These are phyloP conservation scores for Belgica antarctica DNA, from an alignment of 2,888 invertebrate genomes.

Conservation along the genomic window DNA sequence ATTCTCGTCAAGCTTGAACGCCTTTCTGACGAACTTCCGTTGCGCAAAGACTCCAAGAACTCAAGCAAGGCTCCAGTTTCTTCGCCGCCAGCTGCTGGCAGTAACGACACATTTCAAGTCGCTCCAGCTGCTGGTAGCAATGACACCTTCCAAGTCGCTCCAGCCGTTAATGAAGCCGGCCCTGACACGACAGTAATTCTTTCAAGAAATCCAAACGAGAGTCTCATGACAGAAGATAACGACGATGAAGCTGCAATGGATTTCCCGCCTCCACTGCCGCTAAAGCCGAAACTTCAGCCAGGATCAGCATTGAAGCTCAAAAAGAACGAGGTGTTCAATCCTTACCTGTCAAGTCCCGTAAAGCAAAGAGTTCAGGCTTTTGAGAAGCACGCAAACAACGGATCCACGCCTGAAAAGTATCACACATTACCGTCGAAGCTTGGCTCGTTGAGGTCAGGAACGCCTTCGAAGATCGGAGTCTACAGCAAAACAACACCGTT, in stretches of 20 bases:
- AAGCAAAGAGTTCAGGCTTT: conserved; percentile 64
- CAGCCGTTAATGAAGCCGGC: conserved; percentile 25
- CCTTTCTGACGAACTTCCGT: not conserved
- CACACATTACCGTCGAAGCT: not conserved
- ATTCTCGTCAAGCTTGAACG: conserved; percentile 25
- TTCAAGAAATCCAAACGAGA: conserved; percentile 4
- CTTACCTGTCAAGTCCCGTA: conserved; percentile 61
- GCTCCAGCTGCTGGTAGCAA: not conserved
- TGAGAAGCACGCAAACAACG: conserved; percentile 54
- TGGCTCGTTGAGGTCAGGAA: conserved; percentile 24
- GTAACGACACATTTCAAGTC: conserved; percentile 15
- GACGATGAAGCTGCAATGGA: conserved; percentile 19
- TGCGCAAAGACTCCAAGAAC: too few relatives aligned
- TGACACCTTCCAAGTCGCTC: conserved; percentile 9
- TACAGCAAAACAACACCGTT: conserved; percentile 20
- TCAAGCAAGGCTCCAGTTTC: too few relatives aligned
- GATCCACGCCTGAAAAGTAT: conserved; percentile 3
- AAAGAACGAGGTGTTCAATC: conserved; percentile 48
- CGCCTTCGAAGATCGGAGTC: conserved; percentile 29
- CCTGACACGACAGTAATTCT: not conserved
- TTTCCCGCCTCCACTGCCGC: not conserved
- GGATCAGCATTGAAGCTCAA: conserved; percentile 16
- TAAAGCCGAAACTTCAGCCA: not conserved
- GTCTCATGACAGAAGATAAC: conserved; percentile 42
- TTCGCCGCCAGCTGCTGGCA: not conserved